A percentile compares a stretch with the other conserved stretches of the same genome.
These are phyloP conservation scores for Carettochelys insculpta DNA, from an alignment of 2,113 vertebrate genomes.

Conservation along the genomic window DNA sequence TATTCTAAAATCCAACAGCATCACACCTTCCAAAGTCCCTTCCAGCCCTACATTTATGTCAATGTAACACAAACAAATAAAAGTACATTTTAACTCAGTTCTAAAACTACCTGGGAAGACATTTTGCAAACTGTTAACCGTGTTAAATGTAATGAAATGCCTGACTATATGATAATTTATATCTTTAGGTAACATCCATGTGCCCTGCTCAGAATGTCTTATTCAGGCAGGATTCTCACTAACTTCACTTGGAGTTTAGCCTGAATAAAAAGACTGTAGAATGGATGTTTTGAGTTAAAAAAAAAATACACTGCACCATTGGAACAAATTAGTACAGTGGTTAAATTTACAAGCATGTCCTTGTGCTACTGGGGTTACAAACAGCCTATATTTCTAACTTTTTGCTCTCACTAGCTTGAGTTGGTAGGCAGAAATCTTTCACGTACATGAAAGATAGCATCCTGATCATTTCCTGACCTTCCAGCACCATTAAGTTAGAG, in stretches of 20 bases:
- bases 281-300: no score
- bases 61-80: not conserved
- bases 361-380: not conserved
- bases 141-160: not conserved
- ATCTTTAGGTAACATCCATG: not conserved
- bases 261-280: not conserved
- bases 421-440: constrained; percentile 1
- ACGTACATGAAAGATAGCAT: no score
- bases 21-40: not conserved
- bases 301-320: not conserved
- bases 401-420: not conserved
- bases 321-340: not conserved
- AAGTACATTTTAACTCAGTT: not conserved
- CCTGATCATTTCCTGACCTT: constrained; percentile 16
- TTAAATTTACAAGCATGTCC: not conserved
- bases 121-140: not conserved
- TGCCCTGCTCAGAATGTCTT: not conserved
- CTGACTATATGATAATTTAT: not conserved
- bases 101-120: not conserved
- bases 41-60: not conserved
- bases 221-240: not conserved
- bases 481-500: not conserved
- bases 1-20: no score
- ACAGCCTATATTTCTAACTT: not conserved
- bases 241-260: not conserved